Base-by-base conservation (phyloP, 2,797 vertebrate species). In the Myripristis jacobus region DNA sequence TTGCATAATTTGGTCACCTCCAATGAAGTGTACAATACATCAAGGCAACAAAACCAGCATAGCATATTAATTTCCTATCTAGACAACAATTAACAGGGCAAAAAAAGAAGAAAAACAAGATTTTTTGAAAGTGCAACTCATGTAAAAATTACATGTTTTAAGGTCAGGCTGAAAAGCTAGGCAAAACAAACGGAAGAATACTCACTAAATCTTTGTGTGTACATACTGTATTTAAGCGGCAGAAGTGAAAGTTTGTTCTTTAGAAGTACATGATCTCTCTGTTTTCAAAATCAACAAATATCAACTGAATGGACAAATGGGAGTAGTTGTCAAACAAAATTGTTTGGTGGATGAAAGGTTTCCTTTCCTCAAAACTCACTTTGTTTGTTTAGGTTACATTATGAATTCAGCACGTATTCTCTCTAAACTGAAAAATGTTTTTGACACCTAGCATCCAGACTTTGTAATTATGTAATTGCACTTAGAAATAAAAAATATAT, bases 401-500 rank as follows among this genome's bases (percentile, higher is more conserved):
- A 80, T 85, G 80, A 88, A 81, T 86, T 87, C 73, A 81, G 79
- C 80, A 77, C 89, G 86, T 84, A 73, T 80, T 89, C 82, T 77
- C 69, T 84, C 78, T 79, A 64, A 88, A 78, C 72, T 85, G 81
- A 77, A 83, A 90, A 48, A 55, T 75, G 82, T 70, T 29, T n/a
- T 85, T 84, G 82, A 91, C 87, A 89, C 87, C 85, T 84, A 88
- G 88, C 88, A 87, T 89, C 91, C 90, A 89, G 82, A 90, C 79
- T 84, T 88, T 87, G 81, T 92, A 91, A 92, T 93, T 87, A 87
- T 83, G 85, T 92, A 93, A 94, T 94, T 94, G 92, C 93, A 93
- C 93, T 93, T 93, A 87, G 88, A 94, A 93, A 91, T 91, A 92
- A 93, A 91, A 93, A 92, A 89, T 89, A 91, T 92, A 55, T 55